Base-by-base conservation (phyloP, 2,113 vertebrate species). In the Ictalurus furcatus region DNA sequence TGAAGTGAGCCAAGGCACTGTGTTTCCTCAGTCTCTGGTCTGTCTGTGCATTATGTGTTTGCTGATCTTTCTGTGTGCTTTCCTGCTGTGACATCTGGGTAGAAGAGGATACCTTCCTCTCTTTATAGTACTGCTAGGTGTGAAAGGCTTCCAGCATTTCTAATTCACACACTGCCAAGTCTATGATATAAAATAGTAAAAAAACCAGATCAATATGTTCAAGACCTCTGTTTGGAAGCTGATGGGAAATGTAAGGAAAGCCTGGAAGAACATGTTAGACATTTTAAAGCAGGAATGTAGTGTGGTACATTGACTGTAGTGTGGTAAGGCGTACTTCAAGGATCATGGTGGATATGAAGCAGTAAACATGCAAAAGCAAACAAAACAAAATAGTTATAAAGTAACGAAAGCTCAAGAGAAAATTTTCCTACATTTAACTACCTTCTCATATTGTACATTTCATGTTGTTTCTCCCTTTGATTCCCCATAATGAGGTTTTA, bases 1-100 rank as follows among this genome's bases (percentile, higher is more conserved):
- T 17, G 30, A 89, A 84, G 88, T 67, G 78, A 87, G 56, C 67
- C 79, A 79, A 85, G 85, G 21, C 69, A 11, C 52, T 74, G 65
- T 44, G 84, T 40, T 30, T 52, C 63, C n/a, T 76, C 79, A 58
- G 44, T 28, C 37, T 71, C 73, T 63, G 44, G 74, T 25, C 58
- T 73, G 19, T 79, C 83, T 61, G 6, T 52, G 21, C 34, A 30
- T 21, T 63, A 28, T 76, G 65, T 71, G 40, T 34, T 44, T 84
- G 81, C 11, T 84, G 58, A 84, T 34, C 63, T 48, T 28, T 69
- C n/a, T 44, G 28, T 30, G 56, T 44, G 16, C 34, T 67, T 73
- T 73, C 40, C 74, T 86, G 52, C 71, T 59, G 69, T 6, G 14
- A 44, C 17, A 59, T 76, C 69, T 86, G 34, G 30, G 56, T 73